Percentiles rank a stretch among this genome's conserved stretches.
These are phyloP conservation scores for Stenichneumon culpator DNA, from an alignment of 2,888 invertebrate species.

Conservation along the genomic window DNA sequence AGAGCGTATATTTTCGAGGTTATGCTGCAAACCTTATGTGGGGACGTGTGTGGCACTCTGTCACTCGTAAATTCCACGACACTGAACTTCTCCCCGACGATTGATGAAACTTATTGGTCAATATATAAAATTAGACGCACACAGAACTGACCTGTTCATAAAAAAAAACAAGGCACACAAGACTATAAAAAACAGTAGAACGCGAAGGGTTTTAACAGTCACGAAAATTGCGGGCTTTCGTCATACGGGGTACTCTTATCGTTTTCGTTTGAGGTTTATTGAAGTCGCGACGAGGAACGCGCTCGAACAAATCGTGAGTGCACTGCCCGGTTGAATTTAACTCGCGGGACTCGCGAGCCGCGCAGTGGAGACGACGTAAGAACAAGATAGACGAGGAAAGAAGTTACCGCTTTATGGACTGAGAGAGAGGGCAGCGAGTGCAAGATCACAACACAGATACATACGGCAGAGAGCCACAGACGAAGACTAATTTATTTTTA, in stretches of 20 bases:
- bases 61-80: conserved; percentile 39
- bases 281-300: conserved; percentile 31
- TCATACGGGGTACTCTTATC: not conserved
- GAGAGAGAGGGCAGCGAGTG: not conserved
- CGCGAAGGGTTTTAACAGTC: not conserved
- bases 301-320: conserved; percentile 73
- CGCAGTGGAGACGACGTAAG: conserved; percentile 30
- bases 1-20: conserved; percentile 38
- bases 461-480: conserved; percentile 31
- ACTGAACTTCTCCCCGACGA: conserved; percentile 14
- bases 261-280: not conserved
- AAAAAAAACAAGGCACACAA: not conserved
- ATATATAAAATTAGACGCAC: not conserved
- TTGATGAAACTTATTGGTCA: not conserved
- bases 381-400: conserved; percentile 6
- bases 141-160: not conserved
- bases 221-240: not conserved
- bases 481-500: conserved; percentile 78
- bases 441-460: conserved; percentile 35
- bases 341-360: conserved; percentile 60
- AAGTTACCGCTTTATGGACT: not conserved
- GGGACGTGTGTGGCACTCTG: conserved; percentile 29
- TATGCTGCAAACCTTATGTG: conserved; percentile 9
- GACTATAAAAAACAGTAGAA: not conserved
- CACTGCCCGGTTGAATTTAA: conserved; percentile 79